Conservation (phyloP, 1,140 invertebrate species). For the Cephus cinctus region DNA sequence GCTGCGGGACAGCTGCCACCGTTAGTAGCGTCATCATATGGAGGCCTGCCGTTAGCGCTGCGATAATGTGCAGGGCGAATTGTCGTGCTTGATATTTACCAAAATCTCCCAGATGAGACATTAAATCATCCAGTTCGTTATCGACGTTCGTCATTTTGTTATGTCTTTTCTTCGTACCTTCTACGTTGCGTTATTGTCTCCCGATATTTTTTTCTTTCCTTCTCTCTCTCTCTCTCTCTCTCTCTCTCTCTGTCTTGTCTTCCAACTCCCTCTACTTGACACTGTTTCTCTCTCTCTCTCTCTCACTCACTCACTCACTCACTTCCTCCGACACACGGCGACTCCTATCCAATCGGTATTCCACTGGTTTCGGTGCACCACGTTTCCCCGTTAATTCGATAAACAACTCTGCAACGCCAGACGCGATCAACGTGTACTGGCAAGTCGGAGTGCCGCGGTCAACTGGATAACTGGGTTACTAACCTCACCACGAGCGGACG, state of each 20-base stretch:
- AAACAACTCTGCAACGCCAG: too few relatives aligned
- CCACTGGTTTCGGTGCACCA: too few relatives aligned
- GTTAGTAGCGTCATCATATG: constrained; percentile 79
- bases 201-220: too few relatives aligned
- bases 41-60: constrained; percentile 72
- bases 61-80: constrained; percentile 72
- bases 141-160: constrained; percentile 60
- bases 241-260: too few relatives aligned
- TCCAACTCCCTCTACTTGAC: too few relatives aligned
- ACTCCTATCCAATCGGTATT: too few relatives aligned
- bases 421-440: not conserved
- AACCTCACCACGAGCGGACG: constrained; percentile 12
- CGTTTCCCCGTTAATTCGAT: too few relatives aligned
- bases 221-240: too few relatives aligned
- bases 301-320: too few relatives aligned
- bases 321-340: too few relatives aligned
- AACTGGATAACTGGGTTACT: constrained; percentile 22
- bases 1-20: constrained; percentile 74
- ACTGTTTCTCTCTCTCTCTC: too few relatives aligned
- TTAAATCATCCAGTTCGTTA: constrained; percentile 65
- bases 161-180: not conserved
- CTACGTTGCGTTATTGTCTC: too few relatives aligned
- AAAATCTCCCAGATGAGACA: constrained; percentile 74
- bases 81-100: constrained; percentile 76
- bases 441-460: not conserved